Base-by-base conservation (phyloP, 2,888 invertebrate genomes). In the Himalopsyche anomala region DNA sequence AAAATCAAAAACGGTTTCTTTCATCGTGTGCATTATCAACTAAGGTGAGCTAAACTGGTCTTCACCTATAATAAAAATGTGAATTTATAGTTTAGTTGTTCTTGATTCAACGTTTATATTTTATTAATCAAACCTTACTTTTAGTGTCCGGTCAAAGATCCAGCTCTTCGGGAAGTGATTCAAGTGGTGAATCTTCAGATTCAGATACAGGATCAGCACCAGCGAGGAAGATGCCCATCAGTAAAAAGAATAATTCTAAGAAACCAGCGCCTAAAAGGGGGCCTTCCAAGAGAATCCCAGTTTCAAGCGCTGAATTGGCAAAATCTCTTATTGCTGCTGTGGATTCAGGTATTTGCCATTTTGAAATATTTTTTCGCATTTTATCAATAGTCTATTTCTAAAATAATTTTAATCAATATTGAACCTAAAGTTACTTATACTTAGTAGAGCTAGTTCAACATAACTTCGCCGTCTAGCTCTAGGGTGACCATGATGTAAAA, bases 241-340 rank as follows among this genome's bases (percentile, higher is more conserved):
- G 28, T 1, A 40, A 36, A 54, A 82, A 84, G 19, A 85, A 83
- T 17, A 81, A 40, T 40, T n/a, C 80, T n/a, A 81, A 90, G 85
- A 89, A 89, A 80, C 80, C 74, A 11, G 74, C 74, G 11, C 74
- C 62, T 42, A 89, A 89, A 82, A 83, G 88, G 87, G 85, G 17
- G 8, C 62, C 81, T 40, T n/a, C 17, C 28, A 84, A 80, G 6
- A 45, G 80, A 12, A 38, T 5, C 15, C 36, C 81, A 82, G 56
- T 86, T n/a, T 82, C 86, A 89, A 92, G 92, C 85, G 90, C 90
- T 88, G 91, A 92, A 90, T 92, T 93, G 84, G 92, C 91, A 42
- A 91, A 91, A 89, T 89, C 93, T 85, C 89, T 93, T 88, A 90
- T 92, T 56, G 89, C 91, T 85, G 92, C 92, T 86, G 92, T 93